These are phyloP conservation scores for Stramonita haemastoma DNA, from an alignment of 2,888 invertebrate species.

Conservation along the genomic window DNA sequence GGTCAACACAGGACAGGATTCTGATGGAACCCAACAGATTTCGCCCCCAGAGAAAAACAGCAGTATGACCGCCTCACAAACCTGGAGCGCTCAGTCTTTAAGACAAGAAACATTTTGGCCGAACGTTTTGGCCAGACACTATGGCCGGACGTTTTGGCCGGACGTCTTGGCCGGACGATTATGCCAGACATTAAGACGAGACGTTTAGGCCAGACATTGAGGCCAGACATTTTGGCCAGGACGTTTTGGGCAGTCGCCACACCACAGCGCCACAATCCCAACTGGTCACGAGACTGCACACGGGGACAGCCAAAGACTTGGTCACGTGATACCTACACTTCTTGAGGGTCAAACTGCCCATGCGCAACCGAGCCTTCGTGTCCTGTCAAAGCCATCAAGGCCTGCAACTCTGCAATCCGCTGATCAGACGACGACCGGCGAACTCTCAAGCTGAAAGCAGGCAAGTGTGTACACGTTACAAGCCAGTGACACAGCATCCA, in stretches of 20 bases:
- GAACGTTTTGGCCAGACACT: too few species aligned
- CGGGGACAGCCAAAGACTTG: neutral
- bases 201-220: too few species aligned
- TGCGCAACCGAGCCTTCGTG: constrained; percentile 53
- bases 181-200: too few species aligned
- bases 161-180: neutral
- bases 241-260: constrained; percentile 15
- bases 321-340: constrained; percentile 55
- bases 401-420: constrained; percentile 62
- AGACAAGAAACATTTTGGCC: too few species aligned
- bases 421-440: constrained; percentile 59
- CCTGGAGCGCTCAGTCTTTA: too few species aligned
- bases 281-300: constrained; percentile 24
- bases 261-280: constrained; percentile 17
- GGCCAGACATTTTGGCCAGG: neutral
- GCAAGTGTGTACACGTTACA: too few species aligned
- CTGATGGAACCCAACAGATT: too few species aligned
- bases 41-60: too few species aligned
- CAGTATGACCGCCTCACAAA: too few species aligned
- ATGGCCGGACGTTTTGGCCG: too few species aligned
- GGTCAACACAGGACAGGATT: too few species aligned
- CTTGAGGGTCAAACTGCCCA: constrained; percentile 55
- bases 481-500: too few species aligned
- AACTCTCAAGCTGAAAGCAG: constrained; percentile 47
- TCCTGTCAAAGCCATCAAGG: constrained; percentile 55